Percentiles rank a stretch among this genome's conserved stretches.
phyloP scores from a whole-genome alignment of 2,888 invertebrate species.

The Spilosoma lubricipeda region DNA sequence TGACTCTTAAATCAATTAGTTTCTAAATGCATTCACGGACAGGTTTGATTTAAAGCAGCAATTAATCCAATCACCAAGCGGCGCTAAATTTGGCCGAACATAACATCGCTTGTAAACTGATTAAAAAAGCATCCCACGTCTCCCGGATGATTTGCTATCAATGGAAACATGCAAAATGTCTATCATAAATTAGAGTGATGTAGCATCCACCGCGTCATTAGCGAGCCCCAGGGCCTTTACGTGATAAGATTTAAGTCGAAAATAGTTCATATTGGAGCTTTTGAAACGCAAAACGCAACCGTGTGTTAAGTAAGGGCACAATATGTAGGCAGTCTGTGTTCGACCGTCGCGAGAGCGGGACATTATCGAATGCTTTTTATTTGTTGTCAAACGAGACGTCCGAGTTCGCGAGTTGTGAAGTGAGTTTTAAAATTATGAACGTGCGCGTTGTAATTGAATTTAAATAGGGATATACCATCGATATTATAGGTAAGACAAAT shows the following conservation, averaged over 20 bases:
- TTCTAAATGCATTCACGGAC: background rate
- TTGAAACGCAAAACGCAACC: slow-evolving; percentile 51
- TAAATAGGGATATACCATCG: slow-evolving; percentile 34
- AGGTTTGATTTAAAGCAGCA: slow-evolving; percentile 24
- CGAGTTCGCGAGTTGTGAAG: slow-evolving; percentile 64
- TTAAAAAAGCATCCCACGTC: slow-evolving; percentile 52
- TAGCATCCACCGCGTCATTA: slow-evolving; percentile 18
- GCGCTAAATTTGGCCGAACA: slow-evolving; percentile 44
- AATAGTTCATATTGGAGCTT: slow-evolving; percentile 47
- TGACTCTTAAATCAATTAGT: background rate
- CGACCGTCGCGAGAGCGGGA: slow-evolving; percentile 57
- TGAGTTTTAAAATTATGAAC: slow-evolving; percentile 61
- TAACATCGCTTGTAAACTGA: slow-evolving; percentile 41
- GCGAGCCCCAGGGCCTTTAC: slow-evolving; percentile 34
- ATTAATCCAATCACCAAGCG: slow-evolving; percentile 44
- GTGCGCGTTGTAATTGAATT: slow-evolving; percentile 54
- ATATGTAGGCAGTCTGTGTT: slow-evolving; percentile 63
- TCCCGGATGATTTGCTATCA: slow-evolving; percentile 52
- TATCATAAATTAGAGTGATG: slow-evolving; percentile 46
- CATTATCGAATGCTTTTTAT: slow-evolving; percentile 41
- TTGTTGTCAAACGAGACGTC: slow-evolving; percentile 45
- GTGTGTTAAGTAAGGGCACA: slow-evolving; percentile 51
- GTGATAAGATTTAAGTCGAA: slow-evolving; percentile 46
- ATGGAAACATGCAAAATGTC: slow-evolving; percentile 53
- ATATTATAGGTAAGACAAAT: slow-evolving; percentile 51